These are phyloP conservation scores for Carettochelys insculpta DNA, from an alignment of 2,113 vertebrate genomes.

Conservation along the genomic window DNA sequence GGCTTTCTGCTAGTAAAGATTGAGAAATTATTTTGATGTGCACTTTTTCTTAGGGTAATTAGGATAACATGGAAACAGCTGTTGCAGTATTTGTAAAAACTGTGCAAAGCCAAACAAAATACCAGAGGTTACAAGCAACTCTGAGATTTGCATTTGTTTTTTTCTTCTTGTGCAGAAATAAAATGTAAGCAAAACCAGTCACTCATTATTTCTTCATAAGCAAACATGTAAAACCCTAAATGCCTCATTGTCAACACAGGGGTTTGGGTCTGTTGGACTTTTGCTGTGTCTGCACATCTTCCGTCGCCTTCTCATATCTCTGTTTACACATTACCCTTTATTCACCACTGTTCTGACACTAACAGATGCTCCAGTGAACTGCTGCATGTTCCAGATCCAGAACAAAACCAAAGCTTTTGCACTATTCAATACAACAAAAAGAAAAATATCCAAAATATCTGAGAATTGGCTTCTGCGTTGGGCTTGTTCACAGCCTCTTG, in stretches of 20 bases:
- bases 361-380: background rate
- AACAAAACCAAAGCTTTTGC: background rate
- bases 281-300: background rate
- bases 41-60: constrained; percentile 16
- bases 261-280: background rate
- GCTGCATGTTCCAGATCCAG: background rate
- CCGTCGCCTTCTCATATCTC: background rate
- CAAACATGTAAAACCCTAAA: constrained; percentile 15
- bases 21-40: background rate
- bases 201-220: constrained; percentile 30
- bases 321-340: rapidly evolving
- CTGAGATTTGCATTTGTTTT: constrained; percentile 53
- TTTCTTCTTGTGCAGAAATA: background rate
- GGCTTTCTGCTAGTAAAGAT: constrained; percentile 33
- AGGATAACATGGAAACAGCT: constrained; percentile 71
- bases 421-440: background rate
- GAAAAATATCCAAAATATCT: background rate
- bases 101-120: constrained; percentile 60
- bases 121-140: constrained; percentile 51
- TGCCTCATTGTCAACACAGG: background rate
- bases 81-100: constrained; percentile 59
- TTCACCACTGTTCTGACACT: background rate
- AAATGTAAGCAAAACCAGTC: constrained; percentile 52
- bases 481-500: background rate
- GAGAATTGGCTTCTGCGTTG: rapidly evolving